These are phyloP conservation scores for Dryoscopus gambensis DNA, from an alignment of 2,113 vertebrate species.

Conservation along the genomic window DNA sequence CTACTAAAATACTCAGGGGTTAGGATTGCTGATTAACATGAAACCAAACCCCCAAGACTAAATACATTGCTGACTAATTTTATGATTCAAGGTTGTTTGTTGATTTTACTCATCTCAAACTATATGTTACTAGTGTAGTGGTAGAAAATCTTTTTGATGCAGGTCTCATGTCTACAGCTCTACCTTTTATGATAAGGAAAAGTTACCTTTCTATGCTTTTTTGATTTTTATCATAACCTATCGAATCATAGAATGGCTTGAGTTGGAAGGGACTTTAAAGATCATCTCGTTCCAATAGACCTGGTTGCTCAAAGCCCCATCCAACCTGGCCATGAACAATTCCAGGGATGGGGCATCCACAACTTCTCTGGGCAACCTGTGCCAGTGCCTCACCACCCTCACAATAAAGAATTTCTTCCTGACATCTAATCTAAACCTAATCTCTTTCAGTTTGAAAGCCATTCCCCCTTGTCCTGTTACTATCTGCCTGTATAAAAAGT, in stretches of 20 bases:
- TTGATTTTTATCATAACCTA: not conserved
- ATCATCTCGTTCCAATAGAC: not conserved
- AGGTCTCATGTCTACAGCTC: not conserved
- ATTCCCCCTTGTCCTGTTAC: not conserved
- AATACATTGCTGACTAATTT: not conserved
- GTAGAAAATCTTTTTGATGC: not conserved
- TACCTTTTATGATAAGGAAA: not conserved
- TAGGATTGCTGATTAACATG: not conserved
- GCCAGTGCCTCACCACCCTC: not conserved
- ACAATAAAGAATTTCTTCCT: not conserved
- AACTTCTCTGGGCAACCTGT: not conserved
- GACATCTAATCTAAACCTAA: not conserved
- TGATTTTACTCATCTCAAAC: not conserved
- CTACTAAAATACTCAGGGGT: not conserved
- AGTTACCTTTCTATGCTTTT: not conserved
- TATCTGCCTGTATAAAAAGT: not conserved
- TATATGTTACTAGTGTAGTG: not conserved
- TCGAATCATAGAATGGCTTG: not conserved
- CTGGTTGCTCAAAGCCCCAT: not conserved
- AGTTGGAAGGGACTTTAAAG: not conserved
- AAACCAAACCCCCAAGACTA: not conserved
- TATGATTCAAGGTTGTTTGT: not conserved
- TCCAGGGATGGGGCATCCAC: not conserved
- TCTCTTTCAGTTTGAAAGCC: not conserved
- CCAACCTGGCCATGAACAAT: not conserved